Conservation (phyloP, 1,140 invertebrate genomes). For the Aphidius gifuensis region DNA sequence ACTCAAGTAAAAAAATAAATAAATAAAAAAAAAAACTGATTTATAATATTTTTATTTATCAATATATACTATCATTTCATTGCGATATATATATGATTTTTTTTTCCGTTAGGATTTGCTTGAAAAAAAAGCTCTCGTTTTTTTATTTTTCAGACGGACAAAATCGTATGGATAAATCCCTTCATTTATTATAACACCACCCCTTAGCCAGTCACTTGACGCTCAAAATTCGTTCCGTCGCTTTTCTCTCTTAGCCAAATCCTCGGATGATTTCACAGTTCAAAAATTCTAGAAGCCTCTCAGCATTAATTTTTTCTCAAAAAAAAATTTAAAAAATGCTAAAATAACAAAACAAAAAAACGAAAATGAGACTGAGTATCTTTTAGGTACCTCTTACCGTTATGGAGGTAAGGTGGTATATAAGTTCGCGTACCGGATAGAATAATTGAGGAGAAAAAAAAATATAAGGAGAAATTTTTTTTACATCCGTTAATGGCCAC, state of each 20-base stretch:
- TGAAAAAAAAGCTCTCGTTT: neutral
- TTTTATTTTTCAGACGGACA: neutral
- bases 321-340: too few species aligned
- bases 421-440: too few species aligned
- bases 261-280: slow-evolving; percentile 20
- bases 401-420: too few species aligned
- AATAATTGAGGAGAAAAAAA: too few species aligned
- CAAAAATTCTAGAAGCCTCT: slow-evolving; percentile 20
- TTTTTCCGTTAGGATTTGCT: too few species aligned
- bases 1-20: neutral
- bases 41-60: too few species aligned
- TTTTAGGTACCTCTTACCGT: too few species aligned
- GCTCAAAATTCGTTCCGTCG: slow-evolving; percentile 3
- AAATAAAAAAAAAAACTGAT: neutral
- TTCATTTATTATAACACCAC: slow-evolving; percentile 28
- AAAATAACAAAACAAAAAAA: too few species aligned
- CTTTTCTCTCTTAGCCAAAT: slow-evolving; percentile 3
- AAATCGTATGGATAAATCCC: slow-evolving; percentile 29
- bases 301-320: neutral
- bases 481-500: slow-evolving; percentile 15
- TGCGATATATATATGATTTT: too few species aligned
- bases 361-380: too few species aligned
- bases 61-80: too few species aligned
- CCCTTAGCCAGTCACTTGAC: neutral
- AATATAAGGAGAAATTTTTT: neutral